A percentile compares a stretch with the other conserved stretches of the same genome.
These are phyloP conservation scores for Metopolophium dirhodum DNA, from an alignment of 1,140 invertebrate genomes.

Conservation along the genomic window DNA sequence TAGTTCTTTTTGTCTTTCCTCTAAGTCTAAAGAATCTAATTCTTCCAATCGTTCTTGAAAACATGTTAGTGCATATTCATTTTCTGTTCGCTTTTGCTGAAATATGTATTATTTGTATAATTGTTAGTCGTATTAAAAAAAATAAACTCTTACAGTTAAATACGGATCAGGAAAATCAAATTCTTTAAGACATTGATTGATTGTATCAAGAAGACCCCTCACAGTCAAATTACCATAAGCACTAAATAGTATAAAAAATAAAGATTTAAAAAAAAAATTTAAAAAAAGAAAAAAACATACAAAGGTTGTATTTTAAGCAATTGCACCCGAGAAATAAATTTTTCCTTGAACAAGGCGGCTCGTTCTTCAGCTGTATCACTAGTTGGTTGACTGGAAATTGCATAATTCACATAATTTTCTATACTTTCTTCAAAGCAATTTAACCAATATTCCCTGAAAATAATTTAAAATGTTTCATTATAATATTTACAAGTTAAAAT, in stretches of 20 bases:
- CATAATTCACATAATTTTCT: conserved; percentile 76
- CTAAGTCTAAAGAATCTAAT: conserved; percentile 67
- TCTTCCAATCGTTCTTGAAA: conserved; percentile 66
- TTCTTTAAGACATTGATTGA: conserved; percentile 88
- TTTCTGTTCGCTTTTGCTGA: conserved; percentile 75
- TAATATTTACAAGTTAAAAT: not conserved
- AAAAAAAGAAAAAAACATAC: conserved; percentile 65
- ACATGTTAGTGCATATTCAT: conserved; percentile 69
- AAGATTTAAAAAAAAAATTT: not conserved
- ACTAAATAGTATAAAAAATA: conserved; percentile 66
- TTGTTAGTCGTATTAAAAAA: not conserved
- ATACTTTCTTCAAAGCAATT: conserved; percentile 85
- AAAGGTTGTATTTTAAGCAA: conserved; percentile 80
- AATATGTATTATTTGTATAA: conserved; percentile 52
- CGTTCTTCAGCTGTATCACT: conserved; percentile 77
- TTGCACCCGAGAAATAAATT: conserved; percentile 81
- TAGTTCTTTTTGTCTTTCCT: conserved; percentile 68
- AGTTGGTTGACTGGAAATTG: conserved; percentile 77
- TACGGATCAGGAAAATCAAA: conserved; percentile 94
- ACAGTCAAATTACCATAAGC: conserved; percentile 87
- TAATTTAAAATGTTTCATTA: conserved; percentile 46
- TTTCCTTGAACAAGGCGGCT: conserved; percentile 82
- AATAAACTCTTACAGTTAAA: conserved; percentile 66
- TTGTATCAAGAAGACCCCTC: conserved; percentile 86
- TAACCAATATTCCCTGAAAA: conserved; percentile 85